Base-by-base conservation (phyloP, 2,113 vertebrate genomes). In the Puntigrus tetrazona region DNA sequence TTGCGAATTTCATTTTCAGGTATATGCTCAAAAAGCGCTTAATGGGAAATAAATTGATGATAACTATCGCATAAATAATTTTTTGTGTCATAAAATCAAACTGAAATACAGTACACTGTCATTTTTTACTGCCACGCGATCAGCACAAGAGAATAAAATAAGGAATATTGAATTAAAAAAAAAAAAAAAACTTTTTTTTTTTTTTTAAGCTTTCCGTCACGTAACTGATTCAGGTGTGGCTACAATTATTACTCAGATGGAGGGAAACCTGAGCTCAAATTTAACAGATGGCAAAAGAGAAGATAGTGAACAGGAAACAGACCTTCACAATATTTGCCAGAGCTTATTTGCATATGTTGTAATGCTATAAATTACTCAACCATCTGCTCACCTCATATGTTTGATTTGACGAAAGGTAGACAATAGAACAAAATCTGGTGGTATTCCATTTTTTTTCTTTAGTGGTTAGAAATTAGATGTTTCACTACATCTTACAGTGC, bases 331-430 rank as follows among this genome's bases (percentile, higher is more conserved):
- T 85, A 31, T 89, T 85, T 78, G 36, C 79, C 81, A 80, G 67
- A 81, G 63, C 83, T 78, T 63, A 91, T 90, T 90, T 91, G 88
- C 90, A 88, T 90, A 90, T 90, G 89, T 89, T 91, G 86, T 88
- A 88, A 85, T 88, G 85, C 50, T 70, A 87, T 90, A 90, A 87
- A 91, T 89, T 86, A 81, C 84, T 80, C 29, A 59, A 78, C 89
- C 86, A 90, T 89, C 88, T 90, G 89, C 74, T 86, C 36, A 20
- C 78, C 36, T 80, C 65, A 55, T 81, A 81, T 81, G 79, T 81
- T 81, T 81, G 9, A 80, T 81, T 25, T 81, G 79, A 81, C 63
- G 36, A 36, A 38, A 43, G 67, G 61, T 36, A 57, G 57, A 84
- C 85, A 57, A 77, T 50, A 50, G 43, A 43, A n/a, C n/a, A 47